Evolutionary conservation across 2,888 invertebrate species (phyloP).

Genomic region (Mythimna ferrago): DNA sequence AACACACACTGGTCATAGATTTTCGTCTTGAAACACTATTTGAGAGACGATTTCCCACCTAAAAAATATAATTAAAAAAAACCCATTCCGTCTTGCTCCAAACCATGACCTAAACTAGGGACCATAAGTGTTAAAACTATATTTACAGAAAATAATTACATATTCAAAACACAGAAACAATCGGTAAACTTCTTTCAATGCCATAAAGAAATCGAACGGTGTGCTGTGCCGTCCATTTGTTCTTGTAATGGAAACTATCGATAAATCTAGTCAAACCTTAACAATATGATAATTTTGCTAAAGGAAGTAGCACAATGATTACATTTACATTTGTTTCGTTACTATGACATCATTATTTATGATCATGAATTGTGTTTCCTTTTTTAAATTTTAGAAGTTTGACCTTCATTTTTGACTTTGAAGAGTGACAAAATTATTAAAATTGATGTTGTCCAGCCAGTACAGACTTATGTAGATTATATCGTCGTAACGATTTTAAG

Average conservation of each 20-base stretch:
- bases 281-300: slow-evolving; percentile 47
- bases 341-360: slow-evolving; percentile 44
- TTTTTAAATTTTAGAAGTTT: slow-evolving; percentile 4
- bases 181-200: slow-evolving; percentile 29
- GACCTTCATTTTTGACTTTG: slow-evolving; percentile 34
- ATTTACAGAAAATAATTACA: not conserved
- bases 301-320: slow-evolving; percentile 49
- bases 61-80: too few species aligned
- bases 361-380: slow-evolving; percentile 6
- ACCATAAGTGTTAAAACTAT: not conserved
- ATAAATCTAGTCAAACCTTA: slow-evolving; percentile 44
- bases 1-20: too few species aligned
- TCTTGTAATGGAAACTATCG: slow-evolving; percentile 46
- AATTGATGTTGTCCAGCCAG: not conserved
- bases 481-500: too few species aligned
- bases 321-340: slow-evolving; percentile 27
- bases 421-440: slow-evolving; percentile 6
- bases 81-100: too few species aligned
- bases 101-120: too few species aligned
- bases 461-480: too few species aligned
- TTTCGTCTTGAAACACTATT: too few species aligned
- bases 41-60: too few species aligned
- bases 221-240: slow-evolving; percentile 14
- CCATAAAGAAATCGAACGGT: slow-evolving; percentile 34
- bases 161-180: slow-evolving; percentile 11